Percentiles rank a stretch among this genome's conserved stretches.
Conservation (phyloP, 2,888 invertebrate genomes). For the Chrysotoxum bicinctum region DNA sequence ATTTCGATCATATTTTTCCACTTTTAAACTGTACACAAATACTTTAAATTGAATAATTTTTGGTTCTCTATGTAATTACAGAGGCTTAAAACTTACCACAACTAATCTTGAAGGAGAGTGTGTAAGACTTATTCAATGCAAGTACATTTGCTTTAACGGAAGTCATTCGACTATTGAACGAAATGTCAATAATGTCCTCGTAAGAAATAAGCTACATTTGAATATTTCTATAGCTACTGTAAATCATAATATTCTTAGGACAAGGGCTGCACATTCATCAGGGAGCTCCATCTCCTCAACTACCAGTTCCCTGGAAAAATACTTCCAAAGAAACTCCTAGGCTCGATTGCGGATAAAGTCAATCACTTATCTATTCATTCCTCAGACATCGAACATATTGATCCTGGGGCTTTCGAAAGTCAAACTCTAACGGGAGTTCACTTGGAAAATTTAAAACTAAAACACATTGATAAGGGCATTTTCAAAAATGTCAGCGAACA, state of each 20-base stretch:
- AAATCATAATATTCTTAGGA: constrained; percentile 22
- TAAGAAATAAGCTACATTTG: neutral
- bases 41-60: too few species aligned
- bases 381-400: constrained; percentile 74
- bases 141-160: constrained; percentile 43
- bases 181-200: constrained; percentile 15
- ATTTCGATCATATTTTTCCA: too few species aligned
- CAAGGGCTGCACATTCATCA: constrained; percentile 72
- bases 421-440: constrained; percentile 73
- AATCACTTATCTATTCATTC: constrained; percentile 73
- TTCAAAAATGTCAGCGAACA: constrained; percentile 70
- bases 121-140: constrained; percentile 31
- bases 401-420: constrained; percentile 75
- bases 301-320: constrained; percentile 74
- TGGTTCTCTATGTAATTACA: neutral
- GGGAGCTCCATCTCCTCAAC: constrained; percentile 75
- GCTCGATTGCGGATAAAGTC: constrained; percentile 71
- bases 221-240: neutral
- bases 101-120: neutral
- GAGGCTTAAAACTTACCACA: neutral
- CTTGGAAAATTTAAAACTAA: constrained; percentile 75
- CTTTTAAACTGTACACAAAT: too few species aligned
- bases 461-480: constrained; percentile 70
- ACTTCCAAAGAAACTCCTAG: constrained; percentile 75
- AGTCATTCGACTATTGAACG: neutral